Evolutionary conservation across 1,140 invertebrate species (phyloP), one percentile per base, ranked within the genome.

Genomic region (Lepidurus packardi): DNA sequence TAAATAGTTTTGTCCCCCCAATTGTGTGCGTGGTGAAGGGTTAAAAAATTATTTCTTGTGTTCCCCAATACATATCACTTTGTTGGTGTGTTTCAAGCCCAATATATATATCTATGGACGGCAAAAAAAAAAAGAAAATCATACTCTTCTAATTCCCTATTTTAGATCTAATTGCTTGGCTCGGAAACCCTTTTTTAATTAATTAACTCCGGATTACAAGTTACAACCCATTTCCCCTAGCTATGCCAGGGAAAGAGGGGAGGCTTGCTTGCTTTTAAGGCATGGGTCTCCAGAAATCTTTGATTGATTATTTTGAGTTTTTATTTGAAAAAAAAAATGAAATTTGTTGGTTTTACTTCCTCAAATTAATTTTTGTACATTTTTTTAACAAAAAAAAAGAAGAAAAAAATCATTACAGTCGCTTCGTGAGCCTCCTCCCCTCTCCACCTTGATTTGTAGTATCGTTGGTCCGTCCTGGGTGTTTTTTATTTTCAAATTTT

Each of bases 321-420:
- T 74, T 75, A 43, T 73, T 73, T 24, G 16, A 73, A 73, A n/a
- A 41, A 76, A 77, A 47, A 44, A 77, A 76, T 77, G 43, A 41
- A 77, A 77, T 77, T 77, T 47, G 53, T 45, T 77, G 76, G 43
- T 77, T 77, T 53, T 77, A 44, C n/a, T 77, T 77, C 41, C 44
- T 75, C 44, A 43, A 75, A 75, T 75, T 43, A 75, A 44, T 65
- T 53, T 41, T 10, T 47, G 44, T 53, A 47, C 45, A 47, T 16
- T 77, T 47, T 77, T 77, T n/a, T 11, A 65, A 65, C 6, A 16
- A 65, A 16, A 13, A 21, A n/a, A 65, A 7, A n/a, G 21, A 65
- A 65, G 13, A 65, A n/a, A 65, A n/a, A 65, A 13, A 65, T 65
- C 34, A 34, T 65, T 65, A 13, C 53, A 65, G 53, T 65, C 53